Conservation (phyloP, 1,140 invertebrate species). For the Acyrthosiphon pisum region DNA sequence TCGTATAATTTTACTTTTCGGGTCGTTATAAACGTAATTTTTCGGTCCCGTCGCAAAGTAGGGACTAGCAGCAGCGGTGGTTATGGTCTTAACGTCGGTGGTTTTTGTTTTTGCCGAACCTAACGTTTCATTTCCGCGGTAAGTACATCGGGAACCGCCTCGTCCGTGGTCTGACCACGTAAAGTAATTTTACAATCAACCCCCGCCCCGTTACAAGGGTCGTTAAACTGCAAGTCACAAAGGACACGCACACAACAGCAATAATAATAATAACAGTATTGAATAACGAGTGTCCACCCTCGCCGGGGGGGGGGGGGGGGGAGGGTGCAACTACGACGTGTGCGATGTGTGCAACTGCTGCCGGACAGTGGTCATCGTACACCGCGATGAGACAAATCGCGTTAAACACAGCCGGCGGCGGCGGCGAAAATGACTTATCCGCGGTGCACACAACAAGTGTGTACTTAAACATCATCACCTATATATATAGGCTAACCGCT, state of each 20-base stretch:
- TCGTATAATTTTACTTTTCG: no score
- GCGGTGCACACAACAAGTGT: neutral
- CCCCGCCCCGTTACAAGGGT: no score
- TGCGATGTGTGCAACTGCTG: neutral
- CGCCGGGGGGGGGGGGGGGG: no score
- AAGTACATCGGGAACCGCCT: neutral
- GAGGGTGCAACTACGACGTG: neutral
- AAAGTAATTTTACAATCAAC: neutral
- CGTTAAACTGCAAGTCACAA: neutral
- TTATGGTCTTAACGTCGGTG: no score
- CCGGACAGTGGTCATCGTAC: neutral
- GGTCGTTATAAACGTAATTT: no score
- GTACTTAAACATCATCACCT: neutral
- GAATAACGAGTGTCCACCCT: neutral
- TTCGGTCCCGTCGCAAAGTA: no score
- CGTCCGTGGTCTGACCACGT: neutral
- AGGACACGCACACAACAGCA: neutral
- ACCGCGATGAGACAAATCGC: neutral
- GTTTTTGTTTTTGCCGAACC: neutral
- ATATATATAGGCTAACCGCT: neutral
- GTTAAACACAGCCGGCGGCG: slow-evolving; percentile 1
- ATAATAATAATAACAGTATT: neutral
- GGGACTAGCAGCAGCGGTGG: no score
- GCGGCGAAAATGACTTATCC: neutral
- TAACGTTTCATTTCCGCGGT: neutral